Conservation (phyloP, 2,888 invertebrate genomes). For the Epinotia demarniana region DNA sequence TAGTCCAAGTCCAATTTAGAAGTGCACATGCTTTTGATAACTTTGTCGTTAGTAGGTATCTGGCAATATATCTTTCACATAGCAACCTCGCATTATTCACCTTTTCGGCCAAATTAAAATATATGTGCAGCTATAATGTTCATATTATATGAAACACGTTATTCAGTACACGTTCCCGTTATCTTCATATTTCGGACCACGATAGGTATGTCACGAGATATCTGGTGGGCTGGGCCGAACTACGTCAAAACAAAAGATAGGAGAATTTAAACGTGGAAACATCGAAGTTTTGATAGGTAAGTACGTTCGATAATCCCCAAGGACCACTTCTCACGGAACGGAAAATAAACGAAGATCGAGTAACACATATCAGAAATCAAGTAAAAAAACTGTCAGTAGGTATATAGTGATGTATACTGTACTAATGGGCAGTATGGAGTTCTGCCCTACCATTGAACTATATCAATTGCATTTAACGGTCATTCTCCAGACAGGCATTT, state of each 20-base stretch:
- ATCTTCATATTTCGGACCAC: not conserved
- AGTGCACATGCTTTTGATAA: too few species aligned
- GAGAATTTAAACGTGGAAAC: not conserved
- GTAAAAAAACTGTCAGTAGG: not conserved
- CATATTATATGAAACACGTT: not conserved
- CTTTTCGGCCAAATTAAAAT: not conserved
- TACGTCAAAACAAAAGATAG: conserved; percentile 13
- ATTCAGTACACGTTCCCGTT: not conserved
- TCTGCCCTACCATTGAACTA: too few species aligned
- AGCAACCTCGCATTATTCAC: too few species aligned
- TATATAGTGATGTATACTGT: not conserved
- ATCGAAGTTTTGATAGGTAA: conserved; percentile 27
- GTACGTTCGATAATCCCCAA: not conserved
- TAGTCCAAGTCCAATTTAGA: too few species aligned
- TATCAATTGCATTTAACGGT: too few species aligned
- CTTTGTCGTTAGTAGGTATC: too few species aligned
- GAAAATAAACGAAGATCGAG: not conserved
- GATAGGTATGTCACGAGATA: not conserved
- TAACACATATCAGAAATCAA: not conserved
- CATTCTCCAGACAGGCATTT: too few species aligned
- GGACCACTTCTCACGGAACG: not conserved
- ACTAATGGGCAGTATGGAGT: too few species aligned
- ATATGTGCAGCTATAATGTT: not conserved
- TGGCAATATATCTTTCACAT: too few species aligned
- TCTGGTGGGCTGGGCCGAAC: conserved; percentile 11